Conservation (phyloP, 2,113 vertebrate species). For the Ictalurus furcatus region DNA sequence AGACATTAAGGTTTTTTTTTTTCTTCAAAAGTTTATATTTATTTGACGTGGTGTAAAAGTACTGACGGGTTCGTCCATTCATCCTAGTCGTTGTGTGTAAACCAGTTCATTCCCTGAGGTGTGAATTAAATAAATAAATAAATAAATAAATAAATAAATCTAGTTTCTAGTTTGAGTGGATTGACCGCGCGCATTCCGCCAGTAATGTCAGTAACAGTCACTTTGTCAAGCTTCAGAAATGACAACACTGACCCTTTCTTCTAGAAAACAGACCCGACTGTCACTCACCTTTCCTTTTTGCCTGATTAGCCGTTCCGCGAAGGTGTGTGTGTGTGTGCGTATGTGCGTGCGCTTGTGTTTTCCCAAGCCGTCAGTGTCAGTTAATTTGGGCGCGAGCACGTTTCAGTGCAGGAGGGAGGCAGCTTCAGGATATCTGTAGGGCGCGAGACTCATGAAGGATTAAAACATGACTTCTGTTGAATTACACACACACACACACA, state of each 20-base stretch:
- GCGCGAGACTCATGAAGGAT: neutral
- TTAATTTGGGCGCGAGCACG: neutral
- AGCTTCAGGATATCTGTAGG: neutral
- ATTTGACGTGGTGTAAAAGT: neutral
- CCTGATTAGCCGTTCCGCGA: neutral
- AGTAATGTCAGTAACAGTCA: neutral
- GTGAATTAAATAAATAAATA: neutral
- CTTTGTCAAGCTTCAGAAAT: conserved; percentile 3
- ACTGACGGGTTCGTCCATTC: neutral
- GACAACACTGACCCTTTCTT: neutral
- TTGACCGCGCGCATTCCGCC: neutral
- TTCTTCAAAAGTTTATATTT: neutral
- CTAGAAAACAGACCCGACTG: neutral
- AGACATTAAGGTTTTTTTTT: neutral
- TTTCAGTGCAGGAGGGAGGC: neutral
- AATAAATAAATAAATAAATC: neutral
- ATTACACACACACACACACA: neutral
- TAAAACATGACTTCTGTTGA: neutral
- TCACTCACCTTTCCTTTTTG: conserved; percentile 7
- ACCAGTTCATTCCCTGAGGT: neutral
- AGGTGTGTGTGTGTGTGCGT: neutral
- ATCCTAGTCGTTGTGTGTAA: neutral
- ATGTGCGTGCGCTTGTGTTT: neutral
- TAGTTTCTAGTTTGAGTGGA: neutral
- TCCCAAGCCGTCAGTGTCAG: neutral